Conservation (phyloP, 2,888 invertebrate genomes). For the Neoascia interrupta region DNA sequence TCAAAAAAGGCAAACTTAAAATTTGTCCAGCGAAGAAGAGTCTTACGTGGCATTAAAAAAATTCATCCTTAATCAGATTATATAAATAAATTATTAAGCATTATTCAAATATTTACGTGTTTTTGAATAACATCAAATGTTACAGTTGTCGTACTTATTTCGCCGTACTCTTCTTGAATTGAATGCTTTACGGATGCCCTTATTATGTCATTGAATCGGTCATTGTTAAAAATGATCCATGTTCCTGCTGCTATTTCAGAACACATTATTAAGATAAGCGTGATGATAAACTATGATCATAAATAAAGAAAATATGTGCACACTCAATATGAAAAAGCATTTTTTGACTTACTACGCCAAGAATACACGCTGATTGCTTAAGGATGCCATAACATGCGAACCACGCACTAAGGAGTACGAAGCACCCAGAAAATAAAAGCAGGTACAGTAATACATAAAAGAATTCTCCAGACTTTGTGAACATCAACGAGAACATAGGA, state of each 20-base stretch:
- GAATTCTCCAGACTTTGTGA: slow-evolving; percentile 79
- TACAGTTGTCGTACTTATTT: slow-evolving; percentile 81
- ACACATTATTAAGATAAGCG: slow-evolving; percentile 88
- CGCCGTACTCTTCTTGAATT: slow-evolving; percentile 84
- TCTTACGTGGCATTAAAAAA: no score
- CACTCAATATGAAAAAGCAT: slow-evolving; percentile 32
- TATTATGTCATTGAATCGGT: slow-evolving; percentile 84
- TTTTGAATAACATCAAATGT: slow-evolving; percentile 86
- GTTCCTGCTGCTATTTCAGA: slow-evolving; percentile 88
- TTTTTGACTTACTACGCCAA: slow-evolving; percentile 84
- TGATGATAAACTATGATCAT: slow-evolving; percentile 87
- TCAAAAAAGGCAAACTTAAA: no score
- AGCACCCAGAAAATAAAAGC: slow-evolving; percentile 85
- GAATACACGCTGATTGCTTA: slow-evolving; percentile 88
- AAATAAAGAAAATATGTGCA: slow-evolving; percentile 21
- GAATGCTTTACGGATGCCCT: slow-evolving; percentile 83
- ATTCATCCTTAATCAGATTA: no score
- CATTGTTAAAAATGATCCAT: slow-evolving; percentile 87
- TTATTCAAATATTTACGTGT: slow-evolving; percentile 79
- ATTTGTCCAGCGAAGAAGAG: no score
- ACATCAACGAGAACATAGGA: slow-evolving; percentile 84
- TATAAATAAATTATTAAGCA: not conserved
- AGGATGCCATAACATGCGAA: slow-evolving; percentile 92
- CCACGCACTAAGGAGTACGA: slow-evolving; percentile 88
- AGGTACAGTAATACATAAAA: slow-evolving; percentile 85